phyloP scores from a whole-genome alignment of 2,113 vertebrate genomes.

The Phalacrocorax pelagicus region DNA sequence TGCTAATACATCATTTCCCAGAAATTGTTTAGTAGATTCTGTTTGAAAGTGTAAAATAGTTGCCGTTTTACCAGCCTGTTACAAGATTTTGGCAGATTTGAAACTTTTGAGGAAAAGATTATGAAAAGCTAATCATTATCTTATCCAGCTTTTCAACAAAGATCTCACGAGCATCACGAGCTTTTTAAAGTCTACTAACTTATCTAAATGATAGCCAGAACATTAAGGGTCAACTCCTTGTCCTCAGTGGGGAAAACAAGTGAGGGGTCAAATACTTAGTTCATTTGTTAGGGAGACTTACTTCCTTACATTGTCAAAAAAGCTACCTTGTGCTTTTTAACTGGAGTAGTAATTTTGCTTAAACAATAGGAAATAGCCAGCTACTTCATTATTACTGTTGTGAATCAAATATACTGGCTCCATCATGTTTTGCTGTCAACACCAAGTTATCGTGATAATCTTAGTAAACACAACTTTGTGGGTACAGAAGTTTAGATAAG shows the following conservation, averaged over 20 bases:
- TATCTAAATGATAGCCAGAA: neutral
- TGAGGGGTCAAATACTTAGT: neutral
- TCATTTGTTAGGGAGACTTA: neutral
- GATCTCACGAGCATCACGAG: neutral
- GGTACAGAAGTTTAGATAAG: neutral
- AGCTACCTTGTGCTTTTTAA: neutral
- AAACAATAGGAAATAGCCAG: neutral
- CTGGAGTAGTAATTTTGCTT: neutral
- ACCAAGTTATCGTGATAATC: neutral
- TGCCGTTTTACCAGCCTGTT: neutral
- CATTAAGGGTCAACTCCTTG: neutral
- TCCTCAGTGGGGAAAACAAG: neutral
- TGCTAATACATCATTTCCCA: neutral
- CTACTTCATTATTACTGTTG: neutral
- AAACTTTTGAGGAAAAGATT: neutral
- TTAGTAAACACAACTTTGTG: neutral
- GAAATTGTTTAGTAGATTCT: neutral
- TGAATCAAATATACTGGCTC: neutral
- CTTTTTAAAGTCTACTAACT: neutral
- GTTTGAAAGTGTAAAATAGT: neutral
- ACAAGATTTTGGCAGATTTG: neutral
- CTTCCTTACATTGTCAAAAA: constrained; percentile 25
- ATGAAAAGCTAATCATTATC: neutral
- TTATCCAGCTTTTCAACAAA: neutral
- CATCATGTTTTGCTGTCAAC: neutral